These are phyloP conservation scores for Pangasianodon hypophthalmus DNA, from an alignment of 2,113 vertebrate genomes.

Conservation along the genomic window DNA sequence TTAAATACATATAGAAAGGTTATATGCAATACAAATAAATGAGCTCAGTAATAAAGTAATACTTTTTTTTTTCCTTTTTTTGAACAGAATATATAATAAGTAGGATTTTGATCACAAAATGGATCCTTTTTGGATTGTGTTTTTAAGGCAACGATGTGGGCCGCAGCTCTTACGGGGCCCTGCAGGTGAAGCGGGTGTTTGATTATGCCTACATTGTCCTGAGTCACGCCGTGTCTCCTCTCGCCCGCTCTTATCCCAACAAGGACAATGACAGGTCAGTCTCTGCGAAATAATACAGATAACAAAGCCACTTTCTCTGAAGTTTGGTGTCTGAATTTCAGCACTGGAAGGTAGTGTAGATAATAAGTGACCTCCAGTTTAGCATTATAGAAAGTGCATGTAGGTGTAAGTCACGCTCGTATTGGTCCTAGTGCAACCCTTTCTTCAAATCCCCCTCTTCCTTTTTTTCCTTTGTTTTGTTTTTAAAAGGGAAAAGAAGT, in stretches of 20 bases:
- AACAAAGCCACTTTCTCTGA: too few species aligned
- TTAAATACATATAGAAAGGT: too few species aligned
- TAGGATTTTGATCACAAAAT: neutral
- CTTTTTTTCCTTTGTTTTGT: too few species aligned
- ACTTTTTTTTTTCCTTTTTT: neutral
- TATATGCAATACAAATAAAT: neutral
- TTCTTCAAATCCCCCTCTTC: too few species aligned
- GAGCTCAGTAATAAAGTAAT: neutral
- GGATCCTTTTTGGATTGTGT: neutral
- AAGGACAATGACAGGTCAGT: slow-evolving; percentile 90
- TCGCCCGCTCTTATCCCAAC: slow-evolving; percentile 93
- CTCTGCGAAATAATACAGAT: too few species aligned
- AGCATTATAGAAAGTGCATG: too few species aligned
- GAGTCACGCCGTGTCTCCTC: slow-evolving; percentile 91
- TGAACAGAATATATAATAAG: neutral
- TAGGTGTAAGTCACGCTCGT: too few species aligned
- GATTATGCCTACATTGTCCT: slow-evolving; percentile 95
- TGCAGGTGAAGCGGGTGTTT: slow-evolving; percentile 97
- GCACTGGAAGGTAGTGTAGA: too few species aligned
- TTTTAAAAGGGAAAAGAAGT: too few species aligned
- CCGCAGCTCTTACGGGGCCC: slow-evolving; percentile 93
- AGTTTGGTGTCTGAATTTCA: too few species aligned
- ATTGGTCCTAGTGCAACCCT: too few species aligned
- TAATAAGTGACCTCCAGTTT: too few species aligned
- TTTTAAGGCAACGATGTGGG: slow-evolving; percentile 92